phyloP scores from a whole-genome alignment of 2,113 vertebrate genomes.

The Anthoscopus minutus region DNA sequence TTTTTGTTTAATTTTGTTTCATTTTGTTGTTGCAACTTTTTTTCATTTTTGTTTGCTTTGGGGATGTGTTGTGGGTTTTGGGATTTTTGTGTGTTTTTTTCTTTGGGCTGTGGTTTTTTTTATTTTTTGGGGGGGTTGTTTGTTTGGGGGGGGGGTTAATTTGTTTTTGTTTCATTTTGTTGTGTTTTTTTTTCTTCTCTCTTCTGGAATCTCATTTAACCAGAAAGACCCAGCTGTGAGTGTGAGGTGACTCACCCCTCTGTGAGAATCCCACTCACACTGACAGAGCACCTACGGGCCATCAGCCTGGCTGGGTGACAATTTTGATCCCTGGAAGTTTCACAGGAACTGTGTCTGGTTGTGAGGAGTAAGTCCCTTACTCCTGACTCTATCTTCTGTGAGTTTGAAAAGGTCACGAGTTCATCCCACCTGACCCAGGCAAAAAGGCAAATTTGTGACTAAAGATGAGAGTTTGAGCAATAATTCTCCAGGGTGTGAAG shows the following conservation, averaged over 20 bases:
- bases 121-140: too few relatives aligned
- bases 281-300: too few relatives aligned
- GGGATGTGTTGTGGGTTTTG: too few relatives aligned
- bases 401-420: not conserved
- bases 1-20: too few relatives aligned
- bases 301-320: not conserved
- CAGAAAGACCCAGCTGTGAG: not conserved
- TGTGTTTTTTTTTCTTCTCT: not conserved
- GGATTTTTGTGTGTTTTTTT: too few relatives aligned
- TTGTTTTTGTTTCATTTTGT: too few relatives aligned
- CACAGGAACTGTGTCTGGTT: not conserved
- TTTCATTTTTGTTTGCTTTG: too few relatives aligned
- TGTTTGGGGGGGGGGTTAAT: too few relatives aligned
- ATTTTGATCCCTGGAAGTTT: not conserved
- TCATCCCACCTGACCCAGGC: not conserved
- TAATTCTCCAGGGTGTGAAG: not conserved
- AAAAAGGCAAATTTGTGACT: not conserved
- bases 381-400: not conserved
- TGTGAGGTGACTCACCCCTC: not conserved
- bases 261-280: not conserved
- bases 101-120: too few relatives aligned
- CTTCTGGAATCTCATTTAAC: not conserved
- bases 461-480: not conserved
- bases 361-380: rapidly evolving
- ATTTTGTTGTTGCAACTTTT: too few relatives aligned